Percentiles rank a stretch among this genome's conserved stretches.
Conservation (phyloP, 1,140 invertebrate species). For the Lycorma delicatula region DNA sequence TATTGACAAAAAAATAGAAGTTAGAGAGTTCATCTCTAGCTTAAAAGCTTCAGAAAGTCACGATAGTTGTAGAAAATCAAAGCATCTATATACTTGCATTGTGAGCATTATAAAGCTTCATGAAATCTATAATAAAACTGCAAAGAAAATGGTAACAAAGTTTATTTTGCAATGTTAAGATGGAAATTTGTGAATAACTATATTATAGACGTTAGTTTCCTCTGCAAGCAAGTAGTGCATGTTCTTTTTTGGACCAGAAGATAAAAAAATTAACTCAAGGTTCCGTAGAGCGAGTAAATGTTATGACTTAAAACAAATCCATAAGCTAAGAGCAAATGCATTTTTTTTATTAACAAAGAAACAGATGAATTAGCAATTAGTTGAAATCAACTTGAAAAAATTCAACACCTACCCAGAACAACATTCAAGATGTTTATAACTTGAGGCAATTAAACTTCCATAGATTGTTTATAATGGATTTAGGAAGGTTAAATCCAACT, state of each 20-base stretch:
- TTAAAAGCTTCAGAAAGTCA: neutral
- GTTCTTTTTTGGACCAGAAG: neutral
- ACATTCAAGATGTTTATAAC: conserved; percentile 3
- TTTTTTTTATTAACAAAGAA: neutral
- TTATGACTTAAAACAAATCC: conserved; percentile 2
- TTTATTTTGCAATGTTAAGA: neutral
- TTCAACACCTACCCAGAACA: neutral
- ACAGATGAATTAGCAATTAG: neutral
- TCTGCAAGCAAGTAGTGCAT: too few species aligned
- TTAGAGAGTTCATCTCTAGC: too few species aligned
- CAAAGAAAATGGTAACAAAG: neutral
- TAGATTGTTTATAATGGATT: neutral
- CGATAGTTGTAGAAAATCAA: neutral
- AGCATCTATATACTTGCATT: neutral
- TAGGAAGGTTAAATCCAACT: neutral
- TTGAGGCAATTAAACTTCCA: conserved; percentile 2
- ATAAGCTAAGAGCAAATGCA: neutral
- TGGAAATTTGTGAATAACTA: neutral
- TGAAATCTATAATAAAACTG: neutral
- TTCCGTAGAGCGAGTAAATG: neutral
- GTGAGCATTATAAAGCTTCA: conserved; percentile 1
- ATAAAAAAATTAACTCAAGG: neutral
- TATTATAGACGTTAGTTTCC: too few species aligned
- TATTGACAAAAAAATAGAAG: neutral
- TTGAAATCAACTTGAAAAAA: neutral